A percentile compares a stretch with the other conserved stretches of the same genome.
Evolutionary conservation across 2,888 invertebrate species (phyloP).

Genomic region (Tinea trinotella): DNA sequence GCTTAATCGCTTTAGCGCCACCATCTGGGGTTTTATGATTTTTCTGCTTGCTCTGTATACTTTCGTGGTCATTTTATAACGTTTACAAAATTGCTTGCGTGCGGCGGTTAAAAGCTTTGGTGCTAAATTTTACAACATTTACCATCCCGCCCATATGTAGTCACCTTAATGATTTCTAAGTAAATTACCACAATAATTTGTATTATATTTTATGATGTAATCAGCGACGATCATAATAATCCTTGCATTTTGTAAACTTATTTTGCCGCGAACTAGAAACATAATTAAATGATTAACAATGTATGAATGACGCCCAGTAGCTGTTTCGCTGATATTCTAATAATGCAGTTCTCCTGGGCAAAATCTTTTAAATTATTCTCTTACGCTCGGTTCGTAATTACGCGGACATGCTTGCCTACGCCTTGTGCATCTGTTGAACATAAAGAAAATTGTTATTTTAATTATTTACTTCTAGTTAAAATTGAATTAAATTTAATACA

Average conservation of each 20-base stretch:
- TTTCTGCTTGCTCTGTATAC: conserved; percentile 67
- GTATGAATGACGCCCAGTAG: conserved; percentile 67
- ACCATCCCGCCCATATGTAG: neutral
- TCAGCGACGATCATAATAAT: neutral
- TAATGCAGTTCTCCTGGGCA: conserved; percentile 66
- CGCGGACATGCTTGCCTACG: conserved; percentile 42
- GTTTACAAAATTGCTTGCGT: conserved; percentile 58
- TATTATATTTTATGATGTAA: conserved; percentile 7
- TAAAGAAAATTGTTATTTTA: conserved; percentile 8
- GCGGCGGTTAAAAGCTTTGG: conserved; percentile 40
- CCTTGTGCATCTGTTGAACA: conserved; percentile 36
- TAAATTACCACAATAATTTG: neutral
- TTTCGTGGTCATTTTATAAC: conserved; percentile 65
- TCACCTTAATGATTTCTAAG: conserved; percentile 14
- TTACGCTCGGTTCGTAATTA: conserved; percentile 54
- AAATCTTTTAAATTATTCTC: conserved; percentile 68
- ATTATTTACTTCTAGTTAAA: neutral
- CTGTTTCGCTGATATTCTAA: conserved; percentile 65
- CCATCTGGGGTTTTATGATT: conserved; percentile 73
- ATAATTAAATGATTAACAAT: conserved; percentile 71
- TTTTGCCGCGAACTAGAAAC: conserved; percentile 52
- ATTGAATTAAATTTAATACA: too few relatives aligned
- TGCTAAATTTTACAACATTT: conserved; percentile 27
- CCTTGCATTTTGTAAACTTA: conserved; percentile 22
- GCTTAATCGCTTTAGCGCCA: conserved; percentile 72